These are phyloP conservation scores for Indicator maculatus DNA, from an alignment of 2,113 vertebrate genomes.

Conservation along the genomic window DNA sequence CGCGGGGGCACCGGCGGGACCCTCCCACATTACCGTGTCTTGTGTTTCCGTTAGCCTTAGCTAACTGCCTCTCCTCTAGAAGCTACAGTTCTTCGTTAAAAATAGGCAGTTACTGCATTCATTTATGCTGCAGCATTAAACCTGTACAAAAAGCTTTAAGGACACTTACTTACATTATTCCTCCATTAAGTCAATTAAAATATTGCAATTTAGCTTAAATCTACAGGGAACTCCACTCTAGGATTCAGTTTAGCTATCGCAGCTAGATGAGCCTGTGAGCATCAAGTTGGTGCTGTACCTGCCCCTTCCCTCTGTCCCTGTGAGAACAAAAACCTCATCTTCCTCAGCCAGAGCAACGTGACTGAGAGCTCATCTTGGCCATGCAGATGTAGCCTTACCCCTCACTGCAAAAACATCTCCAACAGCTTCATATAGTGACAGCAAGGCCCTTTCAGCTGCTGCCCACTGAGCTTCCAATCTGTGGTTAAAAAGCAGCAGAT, in stretches of 20 bases:
- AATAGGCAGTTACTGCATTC: rapidly evolving
- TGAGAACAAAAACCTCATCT: neutral
- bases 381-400: neutral
- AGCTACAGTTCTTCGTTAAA: neutral
- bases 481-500: neutral
- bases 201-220: neutral
- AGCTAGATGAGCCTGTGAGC: rapidly evolving
- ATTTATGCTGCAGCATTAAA: neutral
- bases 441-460: neutral
- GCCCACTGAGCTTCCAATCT: neutral
- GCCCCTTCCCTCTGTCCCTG: rapidly evolving
- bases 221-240: neutral
- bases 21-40: rapidly evolving
- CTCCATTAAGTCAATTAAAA: neutral
- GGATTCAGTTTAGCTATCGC: neutral
- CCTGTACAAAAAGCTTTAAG: neutral
- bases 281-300: neutral
- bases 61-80: neutral
- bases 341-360: neutral
- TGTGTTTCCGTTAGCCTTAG: rapidly evolving
- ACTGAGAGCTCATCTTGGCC: neutral
- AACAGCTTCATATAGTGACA: neutral
- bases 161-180: neutral
- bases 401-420: neutral
- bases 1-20: rapidly evolving